phyloP scores from a whole-genome alignment of 2,113 vertebrate species.

The Camelus bactrianus region DNA sequence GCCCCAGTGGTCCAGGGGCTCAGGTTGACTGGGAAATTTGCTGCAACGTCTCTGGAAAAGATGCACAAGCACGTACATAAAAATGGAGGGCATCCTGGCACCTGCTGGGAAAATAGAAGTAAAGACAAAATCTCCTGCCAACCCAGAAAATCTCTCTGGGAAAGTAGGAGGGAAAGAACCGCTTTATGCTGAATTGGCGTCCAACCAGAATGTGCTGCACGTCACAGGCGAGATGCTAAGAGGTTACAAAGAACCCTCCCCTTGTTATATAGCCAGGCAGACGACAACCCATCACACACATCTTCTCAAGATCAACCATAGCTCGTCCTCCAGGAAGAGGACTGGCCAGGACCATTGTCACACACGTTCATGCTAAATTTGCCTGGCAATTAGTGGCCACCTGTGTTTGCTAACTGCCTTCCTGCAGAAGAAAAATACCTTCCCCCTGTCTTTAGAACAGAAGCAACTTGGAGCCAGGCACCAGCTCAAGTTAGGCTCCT shows the following conservation, averaged over 20 bases:
- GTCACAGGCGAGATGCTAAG: background rate
- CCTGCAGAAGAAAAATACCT: background rate
- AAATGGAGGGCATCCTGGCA: background rate
- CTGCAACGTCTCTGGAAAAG: background rate
- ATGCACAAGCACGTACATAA: too few species aligned
- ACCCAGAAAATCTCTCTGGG: background rate
- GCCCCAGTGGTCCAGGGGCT: background rate
- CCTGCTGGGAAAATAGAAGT: background rate
- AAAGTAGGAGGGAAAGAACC: background rate
- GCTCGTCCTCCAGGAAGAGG: background rate
- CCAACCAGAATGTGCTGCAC: background rate
- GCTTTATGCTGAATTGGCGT: background rate
- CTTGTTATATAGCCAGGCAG: background rate
- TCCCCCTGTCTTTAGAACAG: background rate
- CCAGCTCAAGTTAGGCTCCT: background rate
- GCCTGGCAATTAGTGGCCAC: background rate
- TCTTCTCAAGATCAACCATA: background rate
- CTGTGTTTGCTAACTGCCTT: background rate
- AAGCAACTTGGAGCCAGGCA: background rate
- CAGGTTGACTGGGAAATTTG: background rate
- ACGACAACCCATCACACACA: background rate
- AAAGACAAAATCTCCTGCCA: background rate
- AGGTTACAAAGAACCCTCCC: background rate
- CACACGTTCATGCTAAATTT: background rate
- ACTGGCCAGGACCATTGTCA: background rate